Evolutionary conservation across 2,888 invertebrate genomes (phyloP), one percentile per base, ranked within the genome.

Genomic region (Hyppa rectilinea): DNA sequence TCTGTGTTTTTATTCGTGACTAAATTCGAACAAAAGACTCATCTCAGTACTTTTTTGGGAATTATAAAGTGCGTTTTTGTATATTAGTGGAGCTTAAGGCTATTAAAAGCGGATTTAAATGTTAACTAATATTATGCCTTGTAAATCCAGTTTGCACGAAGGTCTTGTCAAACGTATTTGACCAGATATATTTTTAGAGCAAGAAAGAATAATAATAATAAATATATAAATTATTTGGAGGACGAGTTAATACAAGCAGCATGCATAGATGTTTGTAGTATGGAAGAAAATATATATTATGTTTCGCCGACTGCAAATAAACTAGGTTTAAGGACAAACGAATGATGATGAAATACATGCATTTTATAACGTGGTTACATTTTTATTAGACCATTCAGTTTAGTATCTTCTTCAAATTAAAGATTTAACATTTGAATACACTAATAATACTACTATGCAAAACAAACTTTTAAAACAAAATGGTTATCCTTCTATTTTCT

Each of bases 1-100:
- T 81, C 34, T 34, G 2, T 26, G 2, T 36, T 69, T 49, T 77
- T 77, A 63, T 70, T 69, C n/a, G 38, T n/a, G 6, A 20, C 4
- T 45, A 26, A 61, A 52, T 43, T 43, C 31, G 23, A 43, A 55
- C 20, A 53, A 49, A 76, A 20, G 29, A 26, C 31, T 56, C 12
- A 26, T 43, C 38, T 40, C 23, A 55, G 20, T 26, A 34, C n/a
- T 52, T 34, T 38, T 69, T 47, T 47, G 2, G 29, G 14, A 23
- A 14, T 34, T 47, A 47, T n/a, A 29, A 14, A 1, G 38, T 47
- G 23, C 14, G 14, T 34, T 53, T 47, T 68, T n/a, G n/a, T n/a
- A n/a, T n/a, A n/a, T n/a, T n/a, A n/a, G n/a, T n/a, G n/a, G n/a
- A n/a, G n/a, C n/a, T n/a, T n/a, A n/a, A n/a, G 9, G 2, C 23